Evolutionary conservation across 2,797 vertebrate genomes (phyloP).

Genomic region (Forpus xanthops): DNA sequence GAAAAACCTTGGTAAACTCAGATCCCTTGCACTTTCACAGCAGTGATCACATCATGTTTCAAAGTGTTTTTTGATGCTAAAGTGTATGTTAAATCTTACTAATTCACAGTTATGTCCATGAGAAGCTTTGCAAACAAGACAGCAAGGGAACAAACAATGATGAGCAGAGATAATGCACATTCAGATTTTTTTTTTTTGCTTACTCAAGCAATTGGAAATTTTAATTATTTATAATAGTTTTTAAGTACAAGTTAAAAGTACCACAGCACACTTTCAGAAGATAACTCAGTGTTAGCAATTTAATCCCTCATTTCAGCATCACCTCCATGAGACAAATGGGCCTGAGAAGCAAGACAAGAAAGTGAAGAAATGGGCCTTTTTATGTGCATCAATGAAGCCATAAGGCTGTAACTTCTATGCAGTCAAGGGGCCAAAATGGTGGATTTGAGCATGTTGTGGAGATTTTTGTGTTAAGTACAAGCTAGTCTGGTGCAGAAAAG

Average conservation of each 20-base stretch:
- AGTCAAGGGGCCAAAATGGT: background rate
- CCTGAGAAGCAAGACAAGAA: background rate
- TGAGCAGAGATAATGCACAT: background rate
- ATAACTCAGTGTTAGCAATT: background rate
- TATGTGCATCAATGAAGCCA: background rate
- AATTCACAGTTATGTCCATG: background rate
- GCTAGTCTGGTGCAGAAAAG: background rate
- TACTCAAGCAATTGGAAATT: background rate
- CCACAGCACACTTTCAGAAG: background rate
- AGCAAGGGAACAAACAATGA: background rate
- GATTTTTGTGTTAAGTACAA: background rate
- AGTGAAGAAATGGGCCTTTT: background rate
- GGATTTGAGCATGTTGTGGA: background rate
- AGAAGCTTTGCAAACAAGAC: background rate
- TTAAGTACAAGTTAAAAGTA: background rate
- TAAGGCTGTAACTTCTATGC: background rate
- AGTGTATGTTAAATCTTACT: background rate
- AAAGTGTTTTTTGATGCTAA: background rate
- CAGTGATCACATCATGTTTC: background rate
- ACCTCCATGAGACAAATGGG: background rate
- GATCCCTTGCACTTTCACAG: conserved; percentile 25
- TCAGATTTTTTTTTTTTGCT: background rate
- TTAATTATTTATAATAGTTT: conserved; percentile 17
- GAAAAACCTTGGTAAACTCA: background rate
- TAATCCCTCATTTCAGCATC: background rate